A percentile compares a stretch with the other conserved stretches of the same genome.
phyloP scores from a whole-genome alignment of 2,113 vertebrate species.

The Festucalex cinctus region DNA sequence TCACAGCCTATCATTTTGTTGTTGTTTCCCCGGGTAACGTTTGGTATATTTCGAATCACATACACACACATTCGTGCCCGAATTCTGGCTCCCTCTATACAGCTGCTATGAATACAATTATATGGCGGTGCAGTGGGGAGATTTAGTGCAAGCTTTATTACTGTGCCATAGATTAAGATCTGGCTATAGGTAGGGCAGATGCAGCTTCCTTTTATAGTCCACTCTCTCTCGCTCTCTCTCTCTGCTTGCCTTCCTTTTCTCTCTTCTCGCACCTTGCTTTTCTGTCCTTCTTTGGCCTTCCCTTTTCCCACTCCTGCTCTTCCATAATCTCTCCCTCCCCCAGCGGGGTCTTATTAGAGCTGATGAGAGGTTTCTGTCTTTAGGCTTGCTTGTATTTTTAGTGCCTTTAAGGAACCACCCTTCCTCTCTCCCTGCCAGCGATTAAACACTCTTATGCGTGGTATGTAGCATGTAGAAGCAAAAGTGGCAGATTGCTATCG shows the following conservation, averaged over 20 bases:
- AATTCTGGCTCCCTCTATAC: conserved; percentile 44
- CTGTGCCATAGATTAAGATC: conserved; percentile 65
- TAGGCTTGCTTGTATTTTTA: conserved; percentile 69
- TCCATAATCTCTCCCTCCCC: conserved; percentile 17
- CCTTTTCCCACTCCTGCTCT: conserved; percentile 16
- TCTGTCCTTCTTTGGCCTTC: conserved; percentile 57
- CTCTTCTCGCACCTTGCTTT: conserved; percentile 24
- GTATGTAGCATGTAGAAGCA: conserved; percentile 23
- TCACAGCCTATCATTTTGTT: conserved; percentile 4
- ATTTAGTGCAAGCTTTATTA: conserved; percentile 66
- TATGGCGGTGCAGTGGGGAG: conserved; percentile 55
- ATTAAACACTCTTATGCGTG: conserved; percentile 33
- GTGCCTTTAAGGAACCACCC: conserved; percentile 55
- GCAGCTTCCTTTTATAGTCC: conserved; percentile 45
- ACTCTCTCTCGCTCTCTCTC: conserved; percentile 13
- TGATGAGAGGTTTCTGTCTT: conserved; percentile 63
- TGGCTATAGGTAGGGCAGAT: conserved; percentile 64
- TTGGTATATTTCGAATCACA: conserved; percentile 6
- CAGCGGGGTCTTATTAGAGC: conserved; percentile 62
- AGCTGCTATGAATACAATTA: conserved; percentile 66
- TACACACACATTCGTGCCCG: not conserved
- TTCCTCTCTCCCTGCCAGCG: conserved; percentile 10
- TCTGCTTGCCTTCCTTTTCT: conserved; percentile 10
- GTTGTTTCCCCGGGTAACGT: conserved; percentile 11
- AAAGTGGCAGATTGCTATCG: conserved; percentile 9